Base-by-base conservation (phyloP, 2,888 invertebrate genomes). In the Pantelozetes paolii region DNA sequence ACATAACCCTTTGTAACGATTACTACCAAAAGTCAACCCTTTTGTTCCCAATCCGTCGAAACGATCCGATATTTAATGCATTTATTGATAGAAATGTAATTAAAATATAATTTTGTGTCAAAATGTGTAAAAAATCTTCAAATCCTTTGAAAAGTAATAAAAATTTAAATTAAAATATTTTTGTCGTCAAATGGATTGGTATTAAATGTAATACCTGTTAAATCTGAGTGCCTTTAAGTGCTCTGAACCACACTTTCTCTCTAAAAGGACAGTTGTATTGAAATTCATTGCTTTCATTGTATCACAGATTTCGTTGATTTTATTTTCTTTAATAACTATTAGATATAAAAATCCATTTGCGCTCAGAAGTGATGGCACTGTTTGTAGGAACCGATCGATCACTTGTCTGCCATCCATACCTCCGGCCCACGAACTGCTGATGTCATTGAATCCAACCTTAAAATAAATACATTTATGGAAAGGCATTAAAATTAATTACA, bases 281-380 rank as follows among this genome's bases (percentile, higher is more conserved):
- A 90, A 89, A 48, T 87, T 86, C 71, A 86, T 80, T 30, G 80
- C 78, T 70, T 81, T 78, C 84, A 94, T 86, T 64, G 86, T 83
- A 62, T 84, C 79, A 73, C 87, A 84, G 71, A 95, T 88, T 26
- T 82, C 81, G 72, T 81, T 81, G 48, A 91, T 89, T 82, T 90
- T 87, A 85, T 99, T 99, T 82, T 95, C 93, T 83, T 90, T 89
- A 76, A 97, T 87, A 32, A 92, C 86, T 70, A 98, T 85, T 78
- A 98, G 84, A 83, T 97, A 99, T 82, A 95, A 91, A 2, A 90
- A 84, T 20, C 97, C 96, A 71, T 84, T 81, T 0, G 84, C 80
- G n/a, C 90, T 87, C 75, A 98, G 84, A 76, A 92, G 86, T 77
- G 86, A 82, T 78, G 89, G 86, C 81, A 95, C 85, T 69, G 86